Base-by-base conservation (phyloP, 1,140 invertebrate genomes). In the Ylistrum balloti region DNA sequence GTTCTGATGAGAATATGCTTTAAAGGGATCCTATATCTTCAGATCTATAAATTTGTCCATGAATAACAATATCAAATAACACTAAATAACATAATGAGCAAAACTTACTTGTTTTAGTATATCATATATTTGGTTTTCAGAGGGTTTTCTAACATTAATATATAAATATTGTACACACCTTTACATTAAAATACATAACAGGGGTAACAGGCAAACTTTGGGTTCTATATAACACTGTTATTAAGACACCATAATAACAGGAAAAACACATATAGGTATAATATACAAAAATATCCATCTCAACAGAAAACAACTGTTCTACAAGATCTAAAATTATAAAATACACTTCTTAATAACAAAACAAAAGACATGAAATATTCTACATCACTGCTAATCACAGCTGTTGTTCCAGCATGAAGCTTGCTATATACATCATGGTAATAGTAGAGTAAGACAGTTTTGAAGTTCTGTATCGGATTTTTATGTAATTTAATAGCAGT, bases 101-200 rank as follows among this genome's bases (percentile, higher is more conserved):
- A 45, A 74, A 74, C 5, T n/a, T 28, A 74, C 56, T 5, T 74
- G 41, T 74, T 74, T 74, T n/a, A 74, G 15, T 28, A 28, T 74
- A n/a, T 74, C 22, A 74, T 74, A 11, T n/a, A 74, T 74, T n/a
- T 0, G 45, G 45, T 56, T 56, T n/a, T n/a, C n/a, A n/a, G 45
- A 20, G 17, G 56, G 17, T 74, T 74, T 74, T 74, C n/a, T 74
- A 74, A 74, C 56, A 74, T n/a, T 74, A 74, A 28, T 74, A 28
- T 74, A 74, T 74, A 74, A 74, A 74, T 74, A 74, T 74, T 74
- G 56, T 74, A 74, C 56, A 74, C n/a, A 28, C 56, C 56, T 74
- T 45, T 13, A 45, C 10, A 45, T 1, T 45, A 45, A 74, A 74
- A 38, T 13, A 38, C 5, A 74, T 74, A 74, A 74, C 22, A n/a